Evolutionary conservation across 2,797 vertebrate genomes (phyloP).

Genomic region (Gymnodraco acuticeps): DNA sequence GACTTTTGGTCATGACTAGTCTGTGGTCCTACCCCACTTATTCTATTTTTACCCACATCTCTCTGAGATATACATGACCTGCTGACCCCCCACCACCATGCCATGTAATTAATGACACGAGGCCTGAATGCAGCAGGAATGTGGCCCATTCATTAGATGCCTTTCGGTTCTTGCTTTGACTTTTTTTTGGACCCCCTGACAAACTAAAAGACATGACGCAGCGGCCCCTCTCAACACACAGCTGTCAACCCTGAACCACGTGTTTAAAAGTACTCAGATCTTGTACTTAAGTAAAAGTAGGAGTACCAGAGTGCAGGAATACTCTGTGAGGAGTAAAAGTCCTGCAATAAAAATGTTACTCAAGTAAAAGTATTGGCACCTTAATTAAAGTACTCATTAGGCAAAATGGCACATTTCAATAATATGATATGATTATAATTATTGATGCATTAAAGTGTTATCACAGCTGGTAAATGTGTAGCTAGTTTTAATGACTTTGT

Average conservation of each 20-base stretch:
- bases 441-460: too few relatives aligned
- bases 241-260: slow-evolving; percentile 70
- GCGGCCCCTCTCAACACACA: slow-evolving; percentile 20
- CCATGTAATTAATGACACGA: slow-evolving; percentile 15
- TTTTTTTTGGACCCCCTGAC: slow-evolving; percentile 47
- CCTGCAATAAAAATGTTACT: too few relatives aligned
- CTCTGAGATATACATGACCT: slow-evolving; percentile 17
- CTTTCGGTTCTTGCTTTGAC: slow-evolving; percentile 53
- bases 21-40: slow-evolving; percentile 24
- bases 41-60: slow-evolving; percentile 66
- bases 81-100: slow-evolving; percentile 32
- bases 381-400: too few relatives aligned
- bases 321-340: too few relatives aligned
- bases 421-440: too few relatives aligned
- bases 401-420: too few relatives aligned
- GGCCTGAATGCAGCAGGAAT: slow-evolving; percentile 58
- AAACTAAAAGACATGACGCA: slow-evolving; percentile 51
- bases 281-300: too few relatives aligned
- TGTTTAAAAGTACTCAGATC: slow-evolving; percentile 35
- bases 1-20: slow-evolving; percentile 32
- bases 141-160: slow-evolving; percentile 49
- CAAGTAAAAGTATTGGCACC: too few relatives aligned
- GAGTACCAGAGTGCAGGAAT: too few relatives aligned
- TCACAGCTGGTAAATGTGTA: too few relatives aligned
- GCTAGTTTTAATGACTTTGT: too few relatives aligned